Evolutionary conservation across 2,888 invertebrate species (phyloP).

Genomic region (Spialia ferax): DNA sequence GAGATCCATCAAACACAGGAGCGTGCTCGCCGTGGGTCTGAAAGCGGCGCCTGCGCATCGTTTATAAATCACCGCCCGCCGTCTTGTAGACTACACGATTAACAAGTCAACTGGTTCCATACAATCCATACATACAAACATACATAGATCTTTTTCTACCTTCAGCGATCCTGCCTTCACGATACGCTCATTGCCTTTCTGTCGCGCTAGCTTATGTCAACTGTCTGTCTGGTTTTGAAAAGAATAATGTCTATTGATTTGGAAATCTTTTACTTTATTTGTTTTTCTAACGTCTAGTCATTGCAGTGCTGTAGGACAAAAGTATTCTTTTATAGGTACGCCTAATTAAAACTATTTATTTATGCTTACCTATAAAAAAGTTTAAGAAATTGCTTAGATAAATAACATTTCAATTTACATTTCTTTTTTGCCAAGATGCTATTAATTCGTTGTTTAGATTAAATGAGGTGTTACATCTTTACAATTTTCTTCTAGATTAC

Average conservation of each 20-base stretch:
- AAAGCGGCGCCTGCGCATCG: conserved; percentile 71
- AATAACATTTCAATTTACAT: too few relatives aligned
- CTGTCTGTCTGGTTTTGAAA: neutral
- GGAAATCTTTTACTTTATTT: neutral
- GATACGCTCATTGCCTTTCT: conserved; percentile 7
- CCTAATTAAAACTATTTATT: too few relatives aligned
- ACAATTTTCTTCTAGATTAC: too few relatives aligned
- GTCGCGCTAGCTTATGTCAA: neutral
- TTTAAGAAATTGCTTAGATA: too few relatives aligned
- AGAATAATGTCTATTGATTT: neutral
- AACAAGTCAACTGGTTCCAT: conserved; percentile 74
- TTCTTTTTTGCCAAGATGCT: too few relatives aligned
- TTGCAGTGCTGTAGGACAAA: too few relatives aligned
- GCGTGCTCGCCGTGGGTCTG: conserved; percentile 52
- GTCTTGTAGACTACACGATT: conserved; percentile 79
- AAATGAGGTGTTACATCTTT: too few relatives aligned
- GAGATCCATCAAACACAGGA: conserved; percentile 57
- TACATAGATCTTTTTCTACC: neutral
- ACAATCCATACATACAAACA: conserved; percentile 48
- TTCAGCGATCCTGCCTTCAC: conserved; percentile 43
- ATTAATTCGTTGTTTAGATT: too few relatives aligned
- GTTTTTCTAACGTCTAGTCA: too few relatives aligned
- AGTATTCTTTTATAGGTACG: too few relatives aligned
- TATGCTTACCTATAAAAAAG: too few relatives aligned
- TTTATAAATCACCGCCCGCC: conserved; percentile 74